phyloP scores from a whole-genome alignment of 2,113 vertebrate species.

The Corythaixoides concolor region DNA sequence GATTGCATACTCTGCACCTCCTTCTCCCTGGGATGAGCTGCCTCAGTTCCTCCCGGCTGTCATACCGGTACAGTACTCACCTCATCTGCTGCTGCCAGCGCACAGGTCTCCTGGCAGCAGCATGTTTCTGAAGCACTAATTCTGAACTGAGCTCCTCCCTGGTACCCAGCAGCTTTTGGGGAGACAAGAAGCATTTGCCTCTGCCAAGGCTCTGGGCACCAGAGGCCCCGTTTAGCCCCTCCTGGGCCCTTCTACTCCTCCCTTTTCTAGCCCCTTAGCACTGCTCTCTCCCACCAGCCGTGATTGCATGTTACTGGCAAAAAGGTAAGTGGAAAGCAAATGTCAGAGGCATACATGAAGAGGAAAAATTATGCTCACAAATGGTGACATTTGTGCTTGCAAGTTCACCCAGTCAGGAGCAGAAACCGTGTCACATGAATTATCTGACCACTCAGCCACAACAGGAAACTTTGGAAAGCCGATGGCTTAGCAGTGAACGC shows the following conservation, averaged over 20 bases:
- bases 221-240: neutral
- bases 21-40: neutral
- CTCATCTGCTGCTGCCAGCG: neutral
- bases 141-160: neutral
- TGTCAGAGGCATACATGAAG: constrained; percentile 37
- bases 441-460: constrained; percentile 42
- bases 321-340: constrained; percentile 49
- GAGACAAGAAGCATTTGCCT: neutral
- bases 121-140: neutral
- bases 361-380: constrained; percentile 37
- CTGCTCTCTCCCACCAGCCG: neutral
- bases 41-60: neutral
- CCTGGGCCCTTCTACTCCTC: neutral
- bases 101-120: neutral
- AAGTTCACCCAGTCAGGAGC: constrained; percentile 14
- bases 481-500: neutral
- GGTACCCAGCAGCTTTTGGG: neutral
- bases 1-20: neutral
- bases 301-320: neutral
- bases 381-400: constrained; percentile 57
- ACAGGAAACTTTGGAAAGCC: neutral
- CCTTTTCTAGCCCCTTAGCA: neutral
- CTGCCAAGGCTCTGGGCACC: neutral
- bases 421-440: constrained; percentile 18
- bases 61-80: neutral